Base-by-base conservation (phyloP, 2,888 invertebrate genomes). In the Meteorus colon region DNA sequence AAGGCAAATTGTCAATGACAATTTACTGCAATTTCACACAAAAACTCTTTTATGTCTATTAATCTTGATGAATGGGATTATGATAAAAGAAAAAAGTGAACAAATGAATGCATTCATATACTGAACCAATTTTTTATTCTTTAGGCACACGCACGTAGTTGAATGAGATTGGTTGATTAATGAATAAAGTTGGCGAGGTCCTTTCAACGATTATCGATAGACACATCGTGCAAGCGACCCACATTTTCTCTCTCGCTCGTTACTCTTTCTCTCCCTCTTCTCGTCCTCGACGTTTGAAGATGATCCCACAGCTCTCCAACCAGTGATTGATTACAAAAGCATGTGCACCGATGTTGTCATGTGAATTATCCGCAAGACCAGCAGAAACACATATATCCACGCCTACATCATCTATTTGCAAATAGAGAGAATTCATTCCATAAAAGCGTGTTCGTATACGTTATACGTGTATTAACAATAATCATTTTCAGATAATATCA, bases 311-410 rank as follows among this genome's bases (percentile, higher is more conserved):
- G 24, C n/a, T 60, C 45, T 41, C 45, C 19, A 34, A 55, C 29
- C 16, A 14, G 71, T 71, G 60, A 71, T 71, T 71, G 71, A 71
- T 71, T 71, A 62, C 71, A 24, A 41, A 19, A 16, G 27, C 19
- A 41, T 60, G 41, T 71, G 27, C 41, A 16, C n/a, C 16, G 10
- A 45, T 62, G 19, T 72, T 72, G 37, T 62, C 51, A 62, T 72
- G 63, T 48, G 62, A 72, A 72, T 63, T 65, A 45, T n/a, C 63
- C 16, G 16, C n/a, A 16, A 16, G 19, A 27, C 29, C 37, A 41
- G 19, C 37, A 45, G 14, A 45, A 55, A 55, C 19, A 55, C 16
- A 48, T 48, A 16, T n/a, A 48, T n/a, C 48, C 55, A 55, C 55
- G 19, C 55, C 10, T 8, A 19, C 34, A 34, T 8, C 8, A 55